A percentile compares a stretch with the other conserved stretches of the same genome.
These are phyloP conservation scores for Drosophila prosaltans DNA, from an alignment of 1,140 invertebrate species.

Conservation along the genomic window DNA sequence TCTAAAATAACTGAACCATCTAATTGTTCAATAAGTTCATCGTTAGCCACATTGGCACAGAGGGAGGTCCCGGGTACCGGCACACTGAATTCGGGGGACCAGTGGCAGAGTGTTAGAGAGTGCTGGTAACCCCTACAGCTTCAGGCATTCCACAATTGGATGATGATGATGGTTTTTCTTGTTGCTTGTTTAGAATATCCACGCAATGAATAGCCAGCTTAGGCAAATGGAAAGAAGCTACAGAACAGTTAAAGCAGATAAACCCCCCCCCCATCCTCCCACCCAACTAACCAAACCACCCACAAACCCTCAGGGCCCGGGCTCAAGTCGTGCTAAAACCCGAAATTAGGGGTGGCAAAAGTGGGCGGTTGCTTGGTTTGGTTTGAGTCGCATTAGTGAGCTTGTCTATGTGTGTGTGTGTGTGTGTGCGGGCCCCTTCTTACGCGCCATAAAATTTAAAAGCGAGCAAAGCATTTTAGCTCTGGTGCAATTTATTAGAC, in stretches of 20 bases:
- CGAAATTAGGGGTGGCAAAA: slow-evolving; percentile 70
- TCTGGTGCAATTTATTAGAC: slow-evolving; percentile 80
- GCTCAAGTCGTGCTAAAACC: slow-evolving; percentile 64
- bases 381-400: slow-evolving; percentile 43
- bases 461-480: slow-evolving; percentile 81
- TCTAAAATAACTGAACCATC: slow-evolving; percentile 71
- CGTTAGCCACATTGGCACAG: slow-evolving; percentile 31
- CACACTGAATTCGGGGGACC: slow-evolving; percentile 29
- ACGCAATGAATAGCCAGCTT: slow-evolving; percentile 78
- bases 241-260: slow-evolving; percentile 11
- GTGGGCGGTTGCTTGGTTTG: slow-evolving; percentile 26
- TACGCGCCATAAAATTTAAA: slow-evolving; percentile 81
- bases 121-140: slow-evolving; percentile 14
- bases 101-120: slow-evolving; percentile 5
- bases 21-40: slow-evolving; percentile 73
- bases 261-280: background rate
- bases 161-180: slow-evolving; percentile 52
- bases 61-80: background rate
- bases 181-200: slow-evolving; percentile 78
- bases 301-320: slow-evolving; percentile 38
- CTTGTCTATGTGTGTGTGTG: slow-evolving; percentile 18
- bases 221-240: slow-evolving; percentile 61
- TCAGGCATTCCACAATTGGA: slow-evolving; percentile 36
- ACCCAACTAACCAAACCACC: slow-evolving; percentile 26
- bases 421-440: slow-evolving; percentile 51